A percentile compares a stretch with the other conserved stretches of the same genome.
These are phyloP conservation scores for Dilophus febrilis DNA, from an alignment of 2,888 invertebrate genomes.

Conservation along the genomic window DNA sequence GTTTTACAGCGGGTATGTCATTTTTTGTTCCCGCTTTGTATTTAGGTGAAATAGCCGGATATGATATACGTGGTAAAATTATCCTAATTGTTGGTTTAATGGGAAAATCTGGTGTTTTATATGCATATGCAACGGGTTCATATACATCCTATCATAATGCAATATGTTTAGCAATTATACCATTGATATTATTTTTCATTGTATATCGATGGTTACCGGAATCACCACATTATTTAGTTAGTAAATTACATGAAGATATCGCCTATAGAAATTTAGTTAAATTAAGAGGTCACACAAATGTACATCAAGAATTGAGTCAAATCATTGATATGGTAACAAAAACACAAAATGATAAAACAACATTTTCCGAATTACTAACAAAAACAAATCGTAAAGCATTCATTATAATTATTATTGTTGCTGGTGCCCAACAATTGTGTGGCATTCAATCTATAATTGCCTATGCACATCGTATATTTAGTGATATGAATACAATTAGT, in stretches of 20 bases:
- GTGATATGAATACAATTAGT: slow-evolving; percentile 22
- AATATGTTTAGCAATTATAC: slow-evolving; percentile 36
- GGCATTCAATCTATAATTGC: slow-evolving; percentile 45
- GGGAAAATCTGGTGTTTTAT: slow-evolving; percentile 41
- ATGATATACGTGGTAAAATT: slow-evolving; percentile 40
- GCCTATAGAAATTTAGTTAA: slow-evolving; percentile 39
- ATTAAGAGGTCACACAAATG: slow-evolving; percentile 37
- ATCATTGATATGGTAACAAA: slow-evolving; percentile 32
- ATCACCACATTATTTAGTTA: slow-evolving; percentile 41
- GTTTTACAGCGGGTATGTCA: slow-evolving; percentile 42
- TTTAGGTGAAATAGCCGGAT: slow-evolving; percentile 43
- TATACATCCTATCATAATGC: slow-evolving; percentile 36
- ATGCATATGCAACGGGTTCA: slow-evolving; percentile 42
- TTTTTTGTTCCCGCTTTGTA: slow-evolving; percentile 46
- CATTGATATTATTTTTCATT: slow-evolving; percentile 38
- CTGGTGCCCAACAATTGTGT: slow-evolving; percentile 45
- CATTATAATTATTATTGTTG: slow-evolving; percentile 39
- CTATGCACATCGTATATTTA: slow-evolving; percentile 45
- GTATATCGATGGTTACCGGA: slow-evolving; percentile 48
- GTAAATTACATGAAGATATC: slow-evolving; percentile 35
- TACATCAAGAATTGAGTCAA: slow-evolving; percentile 32
- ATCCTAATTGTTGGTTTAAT: slow-evolving; percentile 42
- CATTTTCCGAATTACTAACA: slow-evolving; percentile 36
- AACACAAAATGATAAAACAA: slow-evolving; percentile 34
- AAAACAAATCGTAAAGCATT: slow-evolving; percentile 39